These are phyloP conservation scores for Calameuta filiformis DNA, from an alignment of 2,888 invertebrate genomes.

Conservation along the genomic window DNA sequence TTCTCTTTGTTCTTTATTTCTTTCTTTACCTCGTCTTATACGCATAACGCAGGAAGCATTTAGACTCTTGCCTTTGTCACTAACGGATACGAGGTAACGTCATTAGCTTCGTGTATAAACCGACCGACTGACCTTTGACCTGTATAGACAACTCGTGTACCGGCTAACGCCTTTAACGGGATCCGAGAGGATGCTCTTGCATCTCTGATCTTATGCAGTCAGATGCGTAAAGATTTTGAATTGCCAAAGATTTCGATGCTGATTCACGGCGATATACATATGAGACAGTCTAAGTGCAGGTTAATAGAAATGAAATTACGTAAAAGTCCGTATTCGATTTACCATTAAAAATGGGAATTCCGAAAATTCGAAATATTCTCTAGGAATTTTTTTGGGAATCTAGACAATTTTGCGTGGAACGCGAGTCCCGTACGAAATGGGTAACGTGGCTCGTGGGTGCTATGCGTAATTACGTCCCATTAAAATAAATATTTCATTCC, in stretches of 20 bases:
- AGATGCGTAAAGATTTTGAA: background rate
- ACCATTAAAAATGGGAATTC: background rate
- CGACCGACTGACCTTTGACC: background rate
- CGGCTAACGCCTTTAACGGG: background rate
- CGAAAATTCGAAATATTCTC: background rate
- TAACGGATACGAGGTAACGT: background rate
- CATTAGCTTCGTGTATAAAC: background rate
- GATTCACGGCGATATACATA: background rate
- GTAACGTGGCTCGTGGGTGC: slow-evolving; percentile 25
- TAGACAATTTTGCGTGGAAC: slow-evolving; percentile 12
- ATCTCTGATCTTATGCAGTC: no score
- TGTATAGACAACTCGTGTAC: background rate
- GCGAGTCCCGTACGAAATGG: slow-evolving; percentile 17
- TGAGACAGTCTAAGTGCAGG: background rate
- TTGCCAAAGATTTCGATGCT: background rate
- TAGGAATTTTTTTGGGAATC: background rate
- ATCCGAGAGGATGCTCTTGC: no score
- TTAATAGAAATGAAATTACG: background rate
- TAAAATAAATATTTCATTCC: slow-evolving; percentile 42
- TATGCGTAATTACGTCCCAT: slow-evolving; percentile 37
- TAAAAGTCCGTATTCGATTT: background rate
- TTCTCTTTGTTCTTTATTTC: no score
- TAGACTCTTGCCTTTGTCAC: background rate
- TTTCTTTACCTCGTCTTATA: background rate
- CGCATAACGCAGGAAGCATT: background rate